These are phyloP conservation scores for Hirtodrosophila duncani DNA, from an alignment of 2,888 invertebrate genomes.

Conservation along the genomic window DNA sequence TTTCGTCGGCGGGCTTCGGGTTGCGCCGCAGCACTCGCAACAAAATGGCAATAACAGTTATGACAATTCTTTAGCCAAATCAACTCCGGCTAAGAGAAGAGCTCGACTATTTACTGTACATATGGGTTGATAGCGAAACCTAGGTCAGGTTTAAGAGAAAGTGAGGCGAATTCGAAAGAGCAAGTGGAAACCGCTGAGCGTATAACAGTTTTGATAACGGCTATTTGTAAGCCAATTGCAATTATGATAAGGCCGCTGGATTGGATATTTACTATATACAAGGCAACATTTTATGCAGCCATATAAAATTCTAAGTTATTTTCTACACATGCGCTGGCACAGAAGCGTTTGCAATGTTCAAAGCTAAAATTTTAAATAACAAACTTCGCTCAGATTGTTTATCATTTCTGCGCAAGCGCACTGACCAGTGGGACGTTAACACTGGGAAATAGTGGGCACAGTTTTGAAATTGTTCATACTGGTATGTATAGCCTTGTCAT, in stretches of 20 bases:
- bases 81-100: slow-evolving; percentile 13
- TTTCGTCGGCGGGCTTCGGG: not conserved
- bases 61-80: not conserved
- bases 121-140: slow-evolving; percentile 8
- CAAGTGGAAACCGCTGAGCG: slow-evolving; percentile 24
- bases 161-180: slow-evolving; percentile 9
- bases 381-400: not conserved
- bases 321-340: no score
- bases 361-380: slow-evolving; percentile 1
- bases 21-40: no score
- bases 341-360: no score
- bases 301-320: no score
- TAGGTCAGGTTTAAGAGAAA: slow-evolving; percentile 39
- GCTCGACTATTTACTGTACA: slow-evolving; percentile 6
- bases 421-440: slow-evolving; percentile 6
- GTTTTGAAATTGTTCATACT: not conserved
- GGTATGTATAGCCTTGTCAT: no score
- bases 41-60: slow-evolving; percentile 6
- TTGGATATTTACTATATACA: no score
- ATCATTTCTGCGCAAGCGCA: slow-evolving; percentile 48
- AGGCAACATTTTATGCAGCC: not conserved
- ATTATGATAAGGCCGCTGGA: slow-evolving; percentile 20
- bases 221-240: not conserved
- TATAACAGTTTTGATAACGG: slow-evolving; percentile 34
- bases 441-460: slow-evolving; percentile 35